A percentile compares a stretch with the other conserved stretches of the same genome.
Conservation (phyloP, 2,113 vertebrate genomes). For the Gobiocypris rarus region DNA sequence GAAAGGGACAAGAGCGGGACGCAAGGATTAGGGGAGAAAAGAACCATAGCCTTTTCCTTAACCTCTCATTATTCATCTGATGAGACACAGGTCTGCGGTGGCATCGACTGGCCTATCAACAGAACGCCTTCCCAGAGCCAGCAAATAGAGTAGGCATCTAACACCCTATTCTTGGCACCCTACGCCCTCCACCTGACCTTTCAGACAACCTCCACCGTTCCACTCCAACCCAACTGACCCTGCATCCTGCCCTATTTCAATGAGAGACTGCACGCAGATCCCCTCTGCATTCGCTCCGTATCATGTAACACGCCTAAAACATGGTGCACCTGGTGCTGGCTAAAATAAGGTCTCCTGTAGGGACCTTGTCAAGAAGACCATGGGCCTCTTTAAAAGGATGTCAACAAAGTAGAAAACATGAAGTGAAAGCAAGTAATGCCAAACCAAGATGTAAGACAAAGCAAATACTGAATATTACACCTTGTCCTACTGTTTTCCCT, state of each 20-base stretch:
- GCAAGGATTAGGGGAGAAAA: not conserved
- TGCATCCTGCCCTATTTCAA: conserved; percentile 31
- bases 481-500: not conserved
- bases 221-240: conserved; percentile 6
- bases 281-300: conserved; percentile 51
- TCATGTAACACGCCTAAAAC: conserved; percentile 74
- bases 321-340: conserved; percentile 73
- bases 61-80: conserved; percentile 65
- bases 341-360: conserved; percentile 70
- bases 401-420: not conserved
- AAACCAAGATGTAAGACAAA: not conserved
- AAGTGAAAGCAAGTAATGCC: not conserved
- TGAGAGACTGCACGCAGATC: conserved; percentile 24
- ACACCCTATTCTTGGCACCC: conserved; percentile 80
- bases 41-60: conserved; percentile 63
- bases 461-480: not conserved
- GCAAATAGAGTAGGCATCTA: conserved; percentile 76
- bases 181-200: conserved; percentile 76
- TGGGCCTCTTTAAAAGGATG: not conserved
- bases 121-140: conserved; percentile 25
- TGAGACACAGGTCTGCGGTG: not conserved
- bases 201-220: conserved; percentile 64
- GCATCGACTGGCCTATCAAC: not conserved
- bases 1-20: not conserved
- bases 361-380: conserved; percentile 12